Evolutionary conservation across 2,888 invertebrate species (phyloP).

Genomic region (Desoria tigrina): DNA sequence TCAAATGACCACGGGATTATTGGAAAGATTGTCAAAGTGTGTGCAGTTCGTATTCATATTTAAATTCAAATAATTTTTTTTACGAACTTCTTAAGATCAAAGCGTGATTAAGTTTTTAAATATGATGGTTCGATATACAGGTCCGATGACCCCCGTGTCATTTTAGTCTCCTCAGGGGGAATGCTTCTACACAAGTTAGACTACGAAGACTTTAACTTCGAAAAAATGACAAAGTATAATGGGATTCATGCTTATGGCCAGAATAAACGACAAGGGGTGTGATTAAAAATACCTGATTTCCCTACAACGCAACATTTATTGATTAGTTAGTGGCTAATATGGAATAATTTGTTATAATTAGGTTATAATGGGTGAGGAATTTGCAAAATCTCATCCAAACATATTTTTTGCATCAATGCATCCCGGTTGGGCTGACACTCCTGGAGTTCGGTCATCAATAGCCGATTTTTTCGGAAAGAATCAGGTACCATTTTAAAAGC

Average conservation of each 20-base stretch:
- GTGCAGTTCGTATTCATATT: no score
- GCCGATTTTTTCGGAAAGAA: slow-evolving; percentile 59
- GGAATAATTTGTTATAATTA: slow-evolving; percentile 31
- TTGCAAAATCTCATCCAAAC: slow-evolving; percentile 56
- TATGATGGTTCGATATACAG: slow-evolving; percentile 37
- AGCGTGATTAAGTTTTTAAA: no score
- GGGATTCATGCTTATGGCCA: slow-evolving; percentile 60
- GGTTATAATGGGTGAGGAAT: slow-evolving; percentile 58
- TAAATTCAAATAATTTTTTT: slow-evolving; percentile 50
- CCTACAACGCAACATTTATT: slow-evolving; percentile 34
- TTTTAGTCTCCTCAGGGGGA: slow-evolving; percentile 59
- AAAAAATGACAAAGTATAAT: slow-evolving; percentile 58
- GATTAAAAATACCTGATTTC: no score
- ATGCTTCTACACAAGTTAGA: slow-evolving; percentile 60
- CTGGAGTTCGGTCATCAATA: slow-evolving; percentile 56
- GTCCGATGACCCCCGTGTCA: slow-evolving; percentile 56
- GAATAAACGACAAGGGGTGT: slow-evolving; percentile 59
- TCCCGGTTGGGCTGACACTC: slow-evolving; percentile 61
- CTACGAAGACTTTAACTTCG: slow-evolving; percentile 58
- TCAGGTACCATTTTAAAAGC: slow-evolving; percentile 53
- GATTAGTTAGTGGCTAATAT: background rate
- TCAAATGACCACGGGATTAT: slow-evolving; percentile 57
- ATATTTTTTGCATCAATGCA: slow-evolving; percentile 60
- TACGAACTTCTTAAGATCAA: background rate
- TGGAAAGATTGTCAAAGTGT: slow-evolving; percentile 56